Base-by-base conservation (phyloP, 2,113 vertebrate genomes). In the Ctenomys sociabilis region DNA sequence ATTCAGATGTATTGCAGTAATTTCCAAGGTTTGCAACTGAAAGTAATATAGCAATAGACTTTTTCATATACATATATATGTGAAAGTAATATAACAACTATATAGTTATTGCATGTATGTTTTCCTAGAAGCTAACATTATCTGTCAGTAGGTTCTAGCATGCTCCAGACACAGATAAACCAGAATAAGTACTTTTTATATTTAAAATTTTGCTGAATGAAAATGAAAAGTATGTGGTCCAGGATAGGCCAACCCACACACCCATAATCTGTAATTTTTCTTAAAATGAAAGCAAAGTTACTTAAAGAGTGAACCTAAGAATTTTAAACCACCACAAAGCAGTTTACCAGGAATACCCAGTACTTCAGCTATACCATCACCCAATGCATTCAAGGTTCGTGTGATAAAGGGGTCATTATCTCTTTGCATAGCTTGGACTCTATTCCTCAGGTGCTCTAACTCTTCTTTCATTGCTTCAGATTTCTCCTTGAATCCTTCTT, bases 401-500 rank as follows among this genome's bases (percentile, higher is more conserved):
- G 14, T 1, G 22, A 94, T 0, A 68, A 43, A 54, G 9, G 64
- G 0, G 16, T 5, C 3, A 21, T 22, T 11, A 26, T n/a, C 10
- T 4, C 16, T 32, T 45, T 11, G 1, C 68, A 24, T 43, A 6
- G 0, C 0, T 7, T 78, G 3, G 11, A 96, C 54, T 14, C 2
- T 9, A n/a, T 40, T 22, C 66, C 2, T 77, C 22, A 97, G 19
- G 5, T 5, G 14, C 2, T 35, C n/a, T n/a, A n/a, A n/a, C n/a
- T n/a, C n/a, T n/a, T n/a, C n/a, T n/a, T n/a, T 19, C 85, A 95
- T 90, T 24, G 68, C 70, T 2, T 96, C 57, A 59, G 87, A 37
- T 85, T 95, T 93, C 68, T 72, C 57, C 30, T 7, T 63, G 88
- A 92, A 96, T 81, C 85, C 90, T 92, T 93, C 90, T 0, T 45